Conservation (phyloP, 1,140 invertebrate species). For the Macrostomum lignano region DNA sequence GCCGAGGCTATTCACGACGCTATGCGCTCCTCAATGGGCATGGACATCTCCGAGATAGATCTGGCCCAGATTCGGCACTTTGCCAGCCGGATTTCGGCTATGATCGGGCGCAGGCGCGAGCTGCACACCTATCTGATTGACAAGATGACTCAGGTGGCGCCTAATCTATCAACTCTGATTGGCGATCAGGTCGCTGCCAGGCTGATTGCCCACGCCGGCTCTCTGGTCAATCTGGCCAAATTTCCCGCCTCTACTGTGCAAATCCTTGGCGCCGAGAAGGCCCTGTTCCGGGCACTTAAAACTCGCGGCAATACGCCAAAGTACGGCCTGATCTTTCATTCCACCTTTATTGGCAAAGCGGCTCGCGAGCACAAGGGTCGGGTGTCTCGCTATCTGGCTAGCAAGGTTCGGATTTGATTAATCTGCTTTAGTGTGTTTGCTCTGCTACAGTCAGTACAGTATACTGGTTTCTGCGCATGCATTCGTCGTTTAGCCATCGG, state of each 20-base stretch:
- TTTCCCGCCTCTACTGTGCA: slow-evolving; percentile 93
- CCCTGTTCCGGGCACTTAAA: slow-evolving; percentile 74
- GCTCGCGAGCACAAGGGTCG: slow-evolving; percentile 72
- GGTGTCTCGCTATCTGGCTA: slow-evolving; percentile 77
- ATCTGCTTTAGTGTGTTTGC: too few relatives aligned
- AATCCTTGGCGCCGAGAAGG: slow-evolving; percentile 91
- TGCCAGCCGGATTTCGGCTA: slow-evolving; percentile 49
- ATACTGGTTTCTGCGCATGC: too few relatives aligned
- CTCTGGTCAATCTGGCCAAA: slow-evolving; percentile 82
- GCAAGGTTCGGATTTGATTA: too few relatives aligned
- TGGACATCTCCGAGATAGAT: slow-evolving; percentile 85
- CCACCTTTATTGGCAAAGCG: slow-evolving; percentile 76
- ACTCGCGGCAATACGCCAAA: slow-evolving; percentile 85
- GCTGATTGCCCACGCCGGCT: slow-evolving; percentile 79
- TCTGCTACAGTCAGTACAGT: too few relatives aligned
- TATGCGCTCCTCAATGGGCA: slow-evolving; percentile 83
- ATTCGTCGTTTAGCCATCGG: too few relatives aligned
- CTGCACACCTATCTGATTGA: slow-evolving; percentile 43
- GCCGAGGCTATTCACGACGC: slow-evolving; percentile 68
- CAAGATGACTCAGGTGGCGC: slow-evolving; percentile 78
- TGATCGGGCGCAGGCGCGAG: slow-evolving; percentile 58
- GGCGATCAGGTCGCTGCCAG: slow-evolving; percentile 92
- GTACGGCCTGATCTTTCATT: slow-evolving; percentile 87
- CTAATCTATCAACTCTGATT: slow-evolving; percentile 66
- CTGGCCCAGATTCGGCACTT: slow-evolving; percentile 81